phyloP scores from a whole-genome alignment of 2,888 invertebrate genomes.

The Laothoe populi region DNA sequence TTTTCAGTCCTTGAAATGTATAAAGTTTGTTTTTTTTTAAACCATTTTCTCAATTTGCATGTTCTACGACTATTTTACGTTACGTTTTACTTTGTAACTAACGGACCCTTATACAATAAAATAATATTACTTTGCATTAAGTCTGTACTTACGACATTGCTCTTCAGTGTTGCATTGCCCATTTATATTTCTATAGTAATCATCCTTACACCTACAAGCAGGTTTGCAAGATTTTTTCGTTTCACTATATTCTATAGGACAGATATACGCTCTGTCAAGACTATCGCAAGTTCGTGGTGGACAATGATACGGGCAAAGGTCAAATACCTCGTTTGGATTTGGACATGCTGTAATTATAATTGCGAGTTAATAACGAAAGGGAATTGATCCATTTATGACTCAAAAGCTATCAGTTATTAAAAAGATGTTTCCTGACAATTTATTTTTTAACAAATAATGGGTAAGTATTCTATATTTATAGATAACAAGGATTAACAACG shows the following conservation, averaged over 20 bases:
- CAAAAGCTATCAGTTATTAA: too few relatives aligned
- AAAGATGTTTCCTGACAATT: too few relatives aligned
- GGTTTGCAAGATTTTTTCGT: conserved; percentile 34
- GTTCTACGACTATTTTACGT: too few relatives aligned
- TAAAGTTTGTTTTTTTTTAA: too few relatives aligned
- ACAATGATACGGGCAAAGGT: conserved; percentile 24
- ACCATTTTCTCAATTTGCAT: too few relatives aligned
- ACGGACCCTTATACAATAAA: too few relatives aligned
- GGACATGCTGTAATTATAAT: conserved; percentile 15
- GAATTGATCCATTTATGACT: too few relatives aligned
- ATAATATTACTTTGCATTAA: too few relatives aligned
- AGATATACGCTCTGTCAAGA: conserved; percentile 27
- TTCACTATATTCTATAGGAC: conserved; percentile 22
- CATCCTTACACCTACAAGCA: conserved; percentile 41
- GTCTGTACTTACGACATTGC: conserved; percentile 39
- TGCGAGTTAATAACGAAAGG: neutral
- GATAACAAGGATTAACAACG: neutral
- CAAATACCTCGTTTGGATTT: conserved; percentile 6
- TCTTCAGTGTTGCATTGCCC: conserved; percentile 40
- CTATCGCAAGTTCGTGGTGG: conserved; percentile 33
- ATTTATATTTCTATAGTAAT: conserved; percentile 37
- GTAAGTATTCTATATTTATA: neutral
- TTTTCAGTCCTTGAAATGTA: too few relatives aligned
- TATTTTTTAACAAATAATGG: too few relatives aligned
- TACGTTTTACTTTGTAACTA: too few relatives aligned